Conservation (phyloP, 2,113 vertebrate species). For the Aptenodytes forsteri region DNA sequence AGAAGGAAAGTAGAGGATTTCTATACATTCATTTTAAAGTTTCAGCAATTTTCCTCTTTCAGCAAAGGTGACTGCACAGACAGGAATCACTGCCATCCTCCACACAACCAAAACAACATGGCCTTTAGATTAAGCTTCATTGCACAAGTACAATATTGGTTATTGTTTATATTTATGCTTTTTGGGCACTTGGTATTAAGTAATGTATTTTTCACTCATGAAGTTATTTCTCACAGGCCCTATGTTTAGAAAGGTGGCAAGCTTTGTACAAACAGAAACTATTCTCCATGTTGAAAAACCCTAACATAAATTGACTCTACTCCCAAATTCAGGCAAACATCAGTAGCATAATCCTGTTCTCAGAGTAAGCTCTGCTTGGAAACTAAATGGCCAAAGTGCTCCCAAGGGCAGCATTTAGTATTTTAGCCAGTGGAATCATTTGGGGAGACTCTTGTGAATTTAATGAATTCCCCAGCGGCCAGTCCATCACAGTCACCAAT, state of each 20-base stretch:
- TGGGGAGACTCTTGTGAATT: conserved; percentile 29
- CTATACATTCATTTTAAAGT: background rate
- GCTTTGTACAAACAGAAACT: background rate
- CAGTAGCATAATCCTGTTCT: conserved; percentile 5
- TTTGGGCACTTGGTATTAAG: background rate
- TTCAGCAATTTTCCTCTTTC: background rate
- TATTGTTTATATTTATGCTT: background rate
- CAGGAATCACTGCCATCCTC: background rate
- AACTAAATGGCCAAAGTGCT: conserved; percentile 37
- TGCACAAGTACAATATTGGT: background rate
- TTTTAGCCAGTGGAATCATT: conserved; percentile 31
- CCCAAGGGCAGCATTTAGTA: conserved; percentile 47
- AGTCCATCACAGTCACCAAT: conserved; percentile 36
- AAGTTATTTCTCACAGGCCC: background rate
- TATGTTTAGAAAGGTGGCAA: background rate
- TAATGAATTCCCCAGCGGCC: conserved; percentile 39
- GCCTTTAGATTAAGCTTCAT: background rate
- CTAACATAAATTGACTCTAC: background rate
- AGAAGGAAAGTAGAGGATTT: background rate
- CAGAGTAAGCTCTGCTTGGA: conserved; percentile 14
- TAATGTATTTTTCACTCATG: background rate
- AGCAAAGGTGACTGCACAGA: background rate
- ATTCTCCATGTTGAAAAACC: background rate
- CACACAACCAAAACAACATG: background rate
- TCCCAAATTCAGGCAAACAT: background rate